These are phyloP conservation scores for Molothrus ater DNA, from an alignment of 2,797 vertebrate species.

Conservation along the genomic window DNA sequence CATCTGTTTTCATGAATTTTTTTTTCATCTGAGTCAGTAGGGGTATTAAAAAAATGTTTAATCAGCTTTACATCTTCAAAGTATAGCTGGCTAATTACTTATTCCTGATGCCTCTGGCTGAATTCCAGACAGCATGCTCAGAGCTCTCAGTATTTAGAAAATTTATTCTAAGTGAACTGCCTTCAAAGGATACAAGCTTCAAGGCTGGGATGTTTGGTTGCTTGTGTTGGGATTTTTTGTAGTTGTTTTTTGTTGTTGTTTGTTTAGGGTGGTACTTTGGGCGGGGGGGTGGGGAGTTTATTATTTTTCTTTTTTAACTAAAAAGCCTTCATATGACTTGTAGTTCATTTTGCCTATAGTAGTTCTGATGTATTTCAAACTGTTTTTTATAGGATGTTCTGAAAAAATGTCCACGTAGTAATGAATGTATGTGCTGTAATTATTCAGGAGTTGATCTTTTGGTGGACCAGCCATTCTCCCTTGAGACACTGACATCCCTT, in stretches of 20 bases:
- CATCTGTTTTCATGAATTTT: background rate
- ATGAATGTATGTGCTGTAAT: background rate
- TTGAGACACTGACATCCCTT: conserved; percentile 91
- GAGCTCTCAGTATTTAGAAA: background rate
- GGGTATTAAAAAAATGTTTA: background rate
- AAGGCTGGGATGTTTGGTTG: background rate
- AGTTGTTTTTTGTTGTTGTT: background rate
- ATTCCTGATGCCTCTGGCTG: background rate
- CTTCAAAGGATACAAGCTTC: background rate
- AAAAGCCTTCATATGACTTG: background rate
- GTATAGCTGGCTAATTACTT: background rate
- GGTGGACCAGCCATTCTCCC: conserved; percentile 91
- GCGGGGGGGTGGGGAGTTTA: fast-evolving
- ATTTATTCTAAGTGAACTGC: background rate
- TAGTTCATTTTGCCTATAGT: background rate
- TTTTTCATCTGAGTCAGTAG: background rate
- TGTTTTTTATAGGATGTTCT: background rate
- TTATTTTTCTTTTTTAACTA: background rate
- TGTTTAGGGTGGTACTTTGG: background rate
- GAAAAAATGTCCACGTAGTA: background rate
- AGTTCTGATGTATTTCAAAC: background rate
- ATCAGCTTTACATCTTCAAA: background rate
- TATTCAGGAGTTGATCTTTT: conserved; percentile 92
- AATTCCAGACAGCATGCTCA: background rate
- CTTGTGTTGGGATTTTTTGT: background rate